Evolutionary conservation across 2,113 vertebrate species (phyloP).

Genomic region (Brachirus orientalis): DNA sequence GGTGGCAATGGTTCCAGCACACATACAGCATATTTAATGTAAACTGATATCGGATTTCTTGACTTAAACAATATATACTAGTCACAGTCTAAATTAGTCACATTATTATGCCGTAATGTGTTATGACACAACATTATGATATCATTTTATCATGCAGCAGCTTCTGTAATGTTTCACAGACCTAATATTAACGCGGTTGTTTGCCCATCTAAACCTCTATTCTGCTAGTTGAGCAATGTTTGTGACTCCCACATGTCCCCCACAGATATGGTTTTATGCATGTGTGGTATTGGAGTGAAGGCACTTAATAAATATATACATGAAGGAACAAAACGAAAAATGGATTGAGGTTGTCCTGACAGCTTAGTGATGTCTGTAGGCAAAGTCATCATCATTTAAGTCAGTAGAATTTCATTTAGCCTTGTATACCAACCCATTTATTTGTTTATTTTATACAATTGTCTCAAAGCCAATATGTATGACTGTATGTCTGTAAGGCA

Average conservation of each 20-base stretch:
- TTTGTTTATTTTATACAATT: conserved; percentile 79
- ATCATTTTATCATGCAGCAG: conserved; percentile 16
- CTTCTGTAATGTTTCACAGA: conserved; percentile 17
- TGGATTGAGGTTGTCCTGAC: conserved; percentile 57
- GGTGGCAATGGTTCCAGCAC: no score
- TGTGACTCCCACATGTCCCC: conserved; percentile 40
- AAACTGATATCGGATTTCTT: neutral
- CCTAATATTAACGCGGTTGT: conserved; percentile 19
- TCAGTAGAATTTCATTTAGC: conserved; percentile 73
- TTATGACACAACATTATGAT: neutral
- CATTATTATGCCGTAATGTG: neutral
- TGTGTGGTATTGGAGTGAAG: conserved; percentile 50
- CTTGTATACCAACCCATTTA: conserved; percentile 72
- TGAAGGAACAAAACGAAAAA: conserved; percentile 42
- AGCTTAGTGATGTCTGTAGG: conserved; percentile 69
- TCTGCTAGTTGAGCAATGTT: conserved; percentile 27
- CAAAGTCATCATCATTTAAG: conserved; percentile 74
- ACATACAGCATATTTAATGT: neutral
- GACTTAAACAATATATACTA: neutral
- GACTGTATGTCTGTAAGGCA: conserved; percentile 82
- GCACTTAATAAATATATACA: conserved; percentile 63
- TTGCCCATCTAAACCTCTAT: conserved; percentile 18
- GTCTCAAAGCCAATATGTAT: conserved; percentile 77
- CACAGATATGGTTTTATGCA: conserved; percentile 43
- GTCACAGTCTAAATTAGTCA: no score